phyloP scores from a whole-genome alignment of 35 echinoderm and acorn worm genomes.

The Strongylocentrotus purpuratus region DNA sequence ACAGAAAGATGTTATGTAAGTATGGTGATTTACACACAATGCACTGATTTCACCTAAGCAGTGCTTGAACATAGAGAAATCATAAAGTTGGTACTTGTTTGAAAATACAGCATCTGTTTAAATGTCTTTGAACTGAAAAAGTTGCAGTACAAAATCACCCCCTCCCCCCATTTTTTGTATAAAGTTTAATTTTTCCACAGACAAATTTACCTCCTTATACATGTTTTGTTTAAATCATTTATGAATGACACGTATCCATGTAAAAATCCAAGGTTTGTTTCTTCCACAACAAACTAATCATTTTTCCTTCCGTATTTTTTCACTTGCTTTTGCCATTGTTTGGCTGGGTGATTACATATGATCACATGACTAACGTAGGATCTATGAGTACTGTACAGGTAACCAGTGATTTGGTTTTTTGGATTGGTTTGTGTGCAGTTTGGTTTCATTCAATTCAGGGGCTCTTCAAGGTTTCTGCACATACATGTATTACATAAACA shows the following conservation, averaged over 20 bases:
- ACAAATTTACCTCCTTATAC: no score
- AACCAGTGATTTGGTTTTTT: slow-evolving; percentile 14
- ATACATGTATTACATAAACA: background rate
- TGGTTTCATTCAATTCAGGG: background rate
- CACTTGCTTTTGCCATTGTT: background rate
- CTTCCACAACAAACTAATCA: slow-evolving; percentile 5
- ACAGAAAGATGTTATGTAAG: no score
- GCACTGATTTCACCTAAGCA: no score
- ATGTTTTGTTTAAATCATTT: background rate
- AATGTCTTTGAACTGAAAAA: no score
- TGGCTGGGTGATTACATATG: background rate
- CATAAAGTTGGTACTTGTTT: no score
- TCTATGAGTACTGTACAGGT: slow-evolving; percentile 49
- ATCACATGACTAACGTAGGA: slow-evolving; percentile 22
- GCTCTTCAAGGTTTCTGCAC: background rate
- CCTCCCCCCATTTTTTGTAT: no score
- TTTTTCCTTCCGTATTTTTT: background rate
- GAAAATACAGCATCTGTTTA: no score
- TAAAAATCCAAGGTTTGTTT: background rate
- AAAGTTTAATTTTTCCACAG: no score
- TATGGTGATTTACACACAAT: no score
- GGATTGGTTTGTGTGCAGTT: slow-evolving; percentile 7
- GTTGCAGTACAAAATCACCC: no score
- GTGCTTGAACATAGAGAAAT: no score
- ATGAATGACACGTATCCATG: background rate